phyloP scores from a whole-genome alignment of 1,140 invertebrate genomes.

The Drosophila suzukii region DNA sequence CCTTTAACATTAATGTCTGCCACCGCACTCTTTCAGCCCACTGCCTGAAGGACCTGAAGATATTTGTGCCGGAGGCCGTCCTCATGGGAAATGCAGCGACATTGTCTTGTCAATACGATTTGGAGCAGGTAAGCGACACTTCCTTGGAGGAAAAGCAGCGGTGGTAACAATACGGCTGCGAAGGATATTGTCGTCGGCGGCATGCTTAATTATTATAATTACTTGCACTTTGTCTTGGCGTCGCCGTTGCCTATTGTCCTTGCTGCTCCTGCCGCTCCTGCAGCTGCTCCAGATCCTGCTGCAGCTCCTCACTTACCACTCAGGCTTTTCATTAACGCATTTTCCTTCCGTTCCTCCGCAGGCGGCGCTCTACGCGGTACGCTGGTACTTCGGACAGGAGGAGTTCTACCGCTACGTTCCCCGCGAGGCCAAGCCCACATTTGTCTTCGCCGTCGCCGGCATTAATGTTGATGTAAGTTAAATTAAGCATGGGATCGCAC shows the following conservation, averaged over 20 bases:
- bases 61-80: conserved; percentile 90
- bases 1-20: conserved; percentile 36
- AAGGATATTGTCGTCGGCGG: conserved; percentile 51
- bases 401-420: conserved; percentile 92
- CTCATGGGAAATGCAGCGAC: conserved; percentile 89
- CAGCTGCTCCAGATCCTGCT: conserved; percentile 12
- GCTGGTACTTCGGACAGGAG: conserved; percentile 91
- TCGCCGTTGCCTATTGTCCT: conserved; percentile 19
- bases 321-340: conserved; percentile 66
- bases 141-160: conserved; percentile 26
- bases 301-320: conserved; percentile 34
- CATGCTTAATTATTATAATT: conserved; percentile 81
- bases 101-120: conserved; percentile 91
- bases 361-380: conserved; percentile 91
- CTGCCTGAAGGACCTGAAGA: conserved; percentile 89
- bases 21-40: conserved; percentile 51
- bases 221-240: conserved; percentile 75
- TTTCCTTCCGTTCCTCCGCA: conserved; percentile 69
- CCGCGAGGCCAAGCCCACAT: conserved; percentile 88
- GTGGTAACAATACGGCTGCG: conserved; percentile 20
- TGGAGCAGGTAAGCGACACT: conserved; percentile 87
- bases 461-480: conserved; percentile 91
- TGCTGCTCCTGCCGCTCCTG: not conserved
- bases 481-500: conserved; percentile 62
- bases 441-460: conserved; percentile 89